A percentile compares a stretch with the other conserved stretches of the same genome.
Conservation (phyloP, 2,797 vertebrate species). For the Notolabrus celidotus region DNA sequence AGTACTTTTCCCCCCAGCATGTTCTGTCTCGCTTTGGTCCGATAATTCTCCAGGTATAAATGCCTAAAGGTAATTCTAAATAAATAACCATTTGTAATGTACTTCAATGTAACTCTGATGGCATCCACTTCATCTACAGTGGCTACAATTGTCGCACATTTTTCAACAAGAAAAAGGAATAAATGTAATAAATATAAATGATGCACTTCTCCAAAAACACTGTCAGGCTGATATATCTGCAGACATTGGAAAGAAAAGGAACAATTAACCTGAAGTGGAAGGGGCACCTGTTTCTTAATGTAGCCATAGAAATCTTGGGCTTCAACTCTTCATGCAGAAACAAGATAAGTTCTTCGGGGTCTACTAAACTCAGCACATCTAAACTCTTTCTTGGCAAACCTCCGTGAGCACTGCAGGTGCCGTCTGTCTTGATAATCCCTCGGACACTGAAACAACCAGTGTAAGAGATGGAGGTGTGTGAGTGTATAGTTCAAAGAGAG, state of each 20-base stretch:
- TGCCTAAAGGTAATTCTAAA: not conserved
- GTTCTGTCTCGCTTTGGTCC: not conserved
- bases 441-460: conserved; percentile 30
- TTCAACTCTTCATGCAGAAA: conserved; percentile 37
- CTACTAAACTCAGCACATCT: conserved; percentile 38
- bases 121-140: no score
- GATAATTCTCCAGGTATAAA: not conserved
- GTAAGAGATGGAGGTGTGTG: conserved; percentile 25
- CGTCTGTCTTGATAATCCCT: conserved; percentile 53
- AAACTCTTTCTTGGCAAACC: conserved; percentile 52
- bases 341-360: conserved; percentile 20
- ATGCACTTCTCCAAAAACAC: not conserved
- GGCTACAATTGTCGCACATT: not conserved
- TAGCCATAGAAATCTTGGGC: conserved; percentile 14
- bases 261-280: conserved; percentile 7
- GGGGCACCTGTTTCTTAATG: conserved; percentile 26
- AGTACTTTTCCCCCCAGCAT: no score
- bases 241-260: conserved; percentile 16
- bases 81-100: not conserved
- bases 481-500: conserved; percentile 18
- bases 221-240: conserved; percentile 6
- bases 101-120: not conserved
- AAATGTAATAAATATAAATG: not conserved
- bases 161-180: no score
- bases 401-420: conserved; percentile 45